Percentiles rank a stretch among this genome's conserved stretches.
Evolutionary conservation across 2,888 invertebrate genomes (phyloP).

Genomic region (Oligia fasciuncula): DNA sequence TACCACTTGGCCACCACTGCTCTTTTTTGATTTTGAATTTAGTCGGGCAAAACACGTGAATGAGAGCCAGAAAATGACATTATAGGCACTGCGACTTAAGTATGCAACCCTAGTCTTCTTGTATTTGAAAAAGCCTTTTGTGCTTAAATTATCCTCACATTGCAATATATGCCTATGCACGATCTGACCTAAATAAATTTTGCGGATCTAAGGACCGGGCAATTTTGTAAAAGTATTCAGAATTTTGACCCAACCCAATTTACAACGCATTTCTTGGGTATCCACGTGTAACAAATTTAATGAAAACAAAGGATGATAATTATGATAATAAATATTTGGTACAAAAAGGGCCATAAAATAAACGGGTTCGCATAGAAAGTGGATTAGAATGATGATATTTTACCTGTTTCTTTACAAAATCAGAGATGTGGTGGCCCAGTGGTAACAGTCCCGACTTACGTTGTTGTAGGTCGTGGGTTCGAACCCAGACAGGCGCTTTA

Average conservation of each 20-base stretch:
- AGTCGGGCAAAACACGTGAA: neutral
- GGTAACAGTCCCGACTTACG: no score
- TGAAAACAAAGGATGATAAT: slow-evolving; percentile 12
- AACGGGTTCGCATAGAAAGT: slow-evolving; percentile 4
- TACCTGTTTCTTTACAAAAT: neutral
- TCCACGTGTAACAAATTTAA: slow-evolving; percentile 8
- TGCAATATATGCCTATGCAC: no score
- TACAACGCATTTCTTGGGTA: slow-evolving; percentile 5
- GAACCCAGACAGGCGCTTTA: no score
- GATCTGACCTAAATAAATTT: neutral
- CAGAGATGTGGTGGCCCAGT: no score
- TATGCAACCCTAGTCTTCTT: neutral
- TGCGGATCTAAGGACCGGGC: neutral
- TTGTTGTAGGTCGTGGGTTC: no score
- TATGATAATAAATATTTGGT: slow-evolving; percentile 19
- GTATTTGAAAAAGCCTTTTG: neutral
- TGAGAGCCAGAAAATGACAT: neutral
- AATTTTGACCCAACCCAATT: neutral
- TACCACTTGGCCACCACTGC: no score
- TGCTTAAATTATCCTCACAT: neutral
- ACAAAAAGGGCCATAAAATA: slow-evolving; percentile 15
- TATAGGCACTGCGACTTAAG: neutral
- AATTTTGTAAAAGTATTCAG: neutral
- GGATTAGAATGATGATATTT: slow-evolving; percentile 2
- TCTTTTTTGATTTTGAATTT: no score